These are phyloP conservation scores for Macrostomum lignano DNA, from an alignment of 1,140 invertebrate genomes.

Conservation along the genomic window DNA sequence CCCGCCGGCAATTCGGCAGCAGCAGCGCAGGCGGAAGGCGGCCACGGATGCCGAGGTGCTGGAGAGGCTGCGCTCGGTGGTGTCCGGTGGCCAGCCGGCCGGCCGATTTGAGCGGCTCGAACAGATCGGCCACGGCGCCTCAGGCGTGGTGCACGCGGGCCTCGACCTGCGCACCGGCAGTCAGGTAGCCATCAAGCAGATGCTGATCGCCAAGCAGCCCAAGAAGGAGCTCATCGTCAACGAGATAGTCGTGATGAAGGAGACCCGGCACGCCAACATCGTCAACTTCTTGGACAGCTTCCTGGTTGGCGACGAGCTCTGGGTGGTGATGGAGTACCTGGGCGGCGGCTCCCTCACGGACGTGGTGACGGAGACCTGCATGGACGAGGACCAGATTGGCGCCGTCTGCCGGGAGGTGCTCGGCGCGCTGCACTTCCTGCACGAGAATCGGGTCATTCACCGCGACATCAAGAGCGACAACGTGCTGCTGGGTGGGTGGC, in stretches of 20 bases:
- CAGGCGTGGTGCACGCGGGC: constrained; percentile 3
- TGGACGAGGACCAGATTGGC: constrained; percentile 47
- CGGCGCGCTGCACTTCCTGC: constrained; percentile 73
- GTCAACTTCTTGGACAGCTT: constrained; percentile 96
- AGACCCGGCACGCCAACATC: constrained; percentile 55
- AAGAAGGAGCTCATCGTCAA: constrained; percentile 23
- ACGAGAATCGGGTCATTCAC: constrained; percentile 61
- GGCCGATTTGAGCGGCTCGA: too few species aligned
- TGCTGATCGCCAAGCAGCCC: constrained; percentile 18
- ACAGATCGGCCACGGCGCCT: constrained; percentile 1
- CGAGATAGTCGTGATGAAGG: constrained; percentile 12
- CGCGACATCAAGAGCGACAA: constrained; percentile 94
- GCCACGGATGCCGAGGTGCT: constrained; percentile 74
- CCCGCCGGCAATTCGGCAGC: too few species aligned
- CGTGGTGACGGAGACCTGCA: constrained; percentile 47
- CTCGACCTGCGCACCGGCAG: neutral
- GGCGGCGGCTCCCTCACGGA: constrained; percentile 89
- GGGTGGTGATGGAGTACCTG: constrained; percentile 97
- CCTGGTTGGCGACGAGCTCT: constrained; percentile 80
- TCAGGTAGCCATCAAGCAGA: constrained; percentile 19
- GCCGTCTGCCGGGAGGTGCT: constrained; percentile 79
- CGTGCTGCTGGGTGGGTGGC: constrained; percentile 49
- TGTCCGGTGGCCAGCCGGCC: too few species aligned
- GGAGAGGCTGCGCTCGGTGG: constrained; percentile 43
- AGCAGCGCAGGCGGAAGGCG: too few species aligned